A percentile compares a stretch with the other conserved stretches of the same genome.
Conservation (phyloP, 2,113 vertebrate species). For the Vimba vimba region DNA sequence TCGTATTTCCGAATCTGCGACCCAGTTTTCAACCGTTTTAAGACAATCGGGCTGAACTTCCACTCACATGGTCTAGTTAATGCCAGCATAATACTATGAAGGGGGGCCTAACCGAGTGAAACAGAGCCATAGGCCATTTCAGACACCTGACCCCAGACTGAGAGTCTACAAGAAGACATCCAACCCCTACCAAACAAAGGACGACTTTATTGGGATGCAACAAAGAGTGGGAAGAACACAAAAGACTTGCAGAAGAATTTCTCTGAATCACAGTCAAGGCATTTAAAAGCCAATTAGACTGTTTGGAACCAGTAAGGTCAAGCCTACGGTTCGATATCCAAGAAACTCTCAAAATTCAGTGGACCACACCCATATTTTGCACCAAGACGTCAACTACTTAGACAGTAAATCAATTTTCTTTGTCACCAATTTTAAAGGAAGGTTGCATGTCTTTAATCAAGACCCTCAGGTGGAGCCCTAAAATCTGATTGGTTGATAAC, state of each 20-base stretch:
- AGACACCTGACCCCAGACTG: constrained; percentile 31
- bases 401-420: background rate
- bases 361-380: background rate
- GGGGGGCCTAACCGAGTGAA: background rate
- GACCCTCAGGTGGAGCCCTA: background rate
- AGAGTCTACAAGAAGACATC: constrained; percentile 22
- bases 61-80: constrained; percentile 21
- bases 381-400: background rate
- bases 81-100: background rate
- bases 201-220: background rate
- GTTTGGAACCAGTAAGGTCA: background rate
- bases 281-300: constrained; percentile 15
- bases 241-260: background rate
- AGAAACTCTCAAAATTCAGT: background rate
- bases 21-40: background rate
- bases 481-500: background rate
- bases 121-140: background rate
- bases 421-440: background rate
- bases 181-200: constrained; percentile 1
- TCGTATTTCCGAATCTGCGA: constrained; percentile 14
- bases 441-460: background rate
- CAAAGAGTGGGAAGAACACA: constrained; percentile 12
- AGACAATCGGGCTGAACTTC: constrained; percentile 6
- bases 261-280: constrained; percentile 3
- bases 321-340: background rate